Evolutionary conservation across 2,888 invertebrate genomes (phyloP).

Genomic region (Myopa tessellatipennis): DNA sequence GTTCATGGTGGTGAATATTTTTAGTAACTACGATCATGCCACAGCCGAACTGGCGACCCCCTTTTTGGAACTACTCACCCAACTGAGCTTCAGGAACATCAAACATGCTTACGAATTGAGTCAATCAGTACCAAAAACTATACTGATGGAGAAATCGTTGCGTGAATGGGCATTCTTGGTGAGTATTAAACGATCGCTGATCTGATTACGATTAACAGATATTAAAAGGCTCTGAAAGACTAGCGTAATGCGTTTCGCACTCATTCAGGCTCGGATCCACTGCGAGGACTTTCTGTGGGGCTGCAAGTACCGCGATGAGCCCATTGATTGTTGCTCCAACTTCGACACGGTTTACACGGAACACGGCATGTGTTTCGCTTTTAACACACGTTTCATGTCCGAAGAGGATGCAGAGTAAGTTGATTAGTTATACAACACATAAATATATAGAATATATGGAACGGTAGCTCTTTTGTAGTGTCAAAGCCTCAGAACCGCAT

Average conservation of each 20-base stretch:
- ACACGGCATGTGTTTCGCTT: constrained; percentile 79
- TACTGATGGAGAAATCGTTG: constrained; percentile 54
- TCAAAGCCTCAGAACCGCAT: constrained; percentile 56
- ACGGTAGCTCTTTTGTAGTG: constrained; percentile 48
- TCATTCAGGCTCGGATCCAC: constrained; percentile 60
- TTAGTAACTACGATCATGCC: constrained; percentile 57
- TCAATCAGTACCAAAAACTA: constrained; percentile 50
- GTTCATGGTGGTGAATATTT: not conserved
- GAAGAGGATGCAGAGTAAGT: constrained; percentile 60
- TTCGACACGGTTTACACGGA: constrained; percentile 80
- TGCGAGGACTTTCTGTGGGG: constrained; percentile 74
- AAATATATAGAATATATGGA: no score
- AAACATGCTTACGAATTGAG: constrained; percentile 54
- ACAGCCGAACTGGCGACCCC: constrained; percentile 54
- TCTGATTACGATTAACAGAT: not conserved
- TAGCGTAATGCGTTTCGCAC: not conserved
- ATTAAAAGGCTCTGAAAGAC: no score
- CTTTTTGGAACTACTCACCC: constrained; percentile 66
- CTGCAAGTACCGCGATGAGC: constrained; percentile 78
- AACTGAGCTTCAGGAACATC: constrained; percentile 67
- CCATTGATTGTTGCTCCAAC: constrained; percentile 75
- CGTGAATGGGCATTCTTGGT: constrained; percentile 62
- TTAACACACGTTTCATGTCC: constrained; percentile 71
- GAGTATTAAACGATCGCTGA: not conserved
- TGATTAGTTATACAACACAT: not conserved